These are phyloP conservation scores for Petrocephalus microphthalmus DNA, from an alignment of 2,113 vertebrate species.

Conservation along the genomic window DNA sequence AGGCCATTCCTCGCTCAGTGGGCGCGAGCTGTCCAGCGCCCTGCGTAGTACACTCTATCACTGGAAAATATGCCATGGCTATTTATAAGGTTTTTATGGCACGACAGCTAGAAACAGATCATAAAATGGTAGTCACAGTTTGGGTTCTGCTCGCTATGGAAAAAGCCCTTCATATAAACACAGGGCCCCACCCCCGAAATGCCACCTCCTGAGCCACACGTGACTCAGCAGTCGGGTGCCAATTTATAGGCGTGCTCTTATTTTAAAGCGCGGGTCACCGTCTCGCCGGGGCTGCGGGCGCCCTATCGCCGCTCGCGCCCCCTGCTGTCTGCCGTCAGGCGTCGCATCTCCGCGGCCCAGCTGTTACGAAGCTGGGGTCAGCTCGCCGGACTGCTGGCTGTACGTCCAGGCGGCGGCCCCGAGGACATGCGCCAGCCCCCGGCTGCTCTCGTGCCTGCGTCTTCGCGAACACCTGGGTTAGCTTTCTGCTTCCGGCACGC, in stretches of 20 bases:
- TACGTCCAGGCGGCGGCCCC: not conserved
- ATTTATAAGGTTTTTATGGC: constrained; percentile 40
- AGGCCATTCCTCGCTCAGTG: not conserved
- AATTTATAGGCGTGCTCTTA: constrained; percentile 18
- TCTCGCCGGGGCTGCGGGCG: too few species aligned
- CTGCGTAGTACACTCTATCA: constrained; percentile 22
- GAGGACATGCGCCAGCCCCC: not conserved
- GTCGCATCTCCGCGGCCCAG: not conserved
- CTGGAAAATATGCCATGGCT: constrained; percentile 13
- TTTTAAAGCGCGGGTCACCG: not conserved
- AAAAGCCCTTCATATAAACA: constrained; percentile 4
- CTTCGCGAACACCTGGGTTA: not conserved
- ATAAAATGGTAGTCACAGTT: constrained; percentile 32
- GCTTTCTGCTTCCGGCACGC: not conserved
- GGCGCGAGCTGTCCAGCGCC: constrained; percentile 13
- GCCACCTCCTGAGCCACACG: constrained; percentile 54
- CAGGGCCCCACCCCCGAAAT: constrained; percentile 35
- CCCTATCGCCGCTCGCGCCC: not conserved
- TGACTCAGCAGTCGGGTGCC: constrained; percentile 46
- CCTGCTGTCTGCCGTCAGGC: not conserved
- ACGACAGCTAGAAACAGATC: constrained; percentile 37
- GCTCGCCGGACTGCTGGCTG: too few species aligned
- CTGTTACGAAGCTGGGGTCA: not conserved
- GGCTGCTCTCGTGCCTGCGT: not conserved
- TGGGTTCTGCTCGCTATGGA: not conserved